phyloP scores from a whole-genome alignment of 1,140 invertebrate species.

The Geopemphigus sp. region DNA sequence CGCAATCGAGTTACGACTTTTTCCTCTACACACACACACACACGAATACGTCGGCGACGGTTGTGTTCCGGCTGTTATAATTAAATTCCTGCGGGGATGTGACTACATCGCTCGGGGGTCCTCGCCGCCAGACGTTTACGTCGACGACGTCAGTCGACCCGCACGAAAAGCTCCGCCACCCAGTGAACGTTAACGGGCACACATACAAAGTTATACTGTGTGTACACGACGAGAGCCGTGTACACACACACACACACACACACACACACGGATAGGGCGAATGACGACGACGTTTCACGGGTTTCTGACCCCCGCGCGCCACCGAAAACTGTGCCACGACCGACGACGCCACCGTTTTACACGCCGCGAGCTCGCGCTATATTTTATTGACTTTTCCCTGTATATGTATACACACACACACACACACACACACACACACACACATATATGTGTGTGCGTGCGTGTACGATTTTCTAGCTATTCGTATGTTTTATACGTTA shows the following conservation, averaged over 20 bases:
- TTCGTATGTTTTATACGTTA: not conserved
- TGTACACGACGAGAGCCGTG: too few species aligned
- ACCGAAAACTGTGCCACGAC: slow-evolving; percentile 5
- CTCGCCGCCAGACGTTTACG: not conserved
- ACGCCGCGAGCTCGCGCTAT: not conserved
- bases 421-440: too few species aligned
- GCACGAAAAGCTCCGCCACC: not conserved
- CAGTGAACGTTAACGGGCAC: too few species aligned
- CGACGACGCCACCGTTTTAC: not conserved
- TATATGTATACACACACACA: too few species aligned
- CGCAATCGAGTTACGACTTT: slow-evolving; percentile 30
- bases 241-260: not conserved
- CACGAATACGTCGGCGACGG: not conserved
- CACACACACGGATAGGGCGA: not conserved
- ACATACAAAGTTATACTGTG: too few species aligned
- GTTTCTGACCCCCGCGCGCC: slow-evolving; percentile 28
- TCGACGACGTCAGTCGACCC: not conserved
- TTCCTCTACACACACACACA: not conserved
- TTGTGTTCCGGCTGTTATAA: slow-evolving; percentile 13
- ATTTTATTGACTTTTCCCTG: slow-evolving; percentile 9
- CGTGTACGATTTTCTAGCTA: slow-evolving; percentile 11
- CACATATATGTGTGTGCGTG: too few species aligned
- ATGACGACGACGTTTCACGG: not conserved
- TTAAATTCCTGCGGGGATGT: slow-evolving; percentile 19
- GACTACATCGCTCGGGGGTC: too few species aligned